phyloP scores from a whole-genome alignment of 2,797 vertebrate genomes.

The Jordanella pulchra region DNA sequence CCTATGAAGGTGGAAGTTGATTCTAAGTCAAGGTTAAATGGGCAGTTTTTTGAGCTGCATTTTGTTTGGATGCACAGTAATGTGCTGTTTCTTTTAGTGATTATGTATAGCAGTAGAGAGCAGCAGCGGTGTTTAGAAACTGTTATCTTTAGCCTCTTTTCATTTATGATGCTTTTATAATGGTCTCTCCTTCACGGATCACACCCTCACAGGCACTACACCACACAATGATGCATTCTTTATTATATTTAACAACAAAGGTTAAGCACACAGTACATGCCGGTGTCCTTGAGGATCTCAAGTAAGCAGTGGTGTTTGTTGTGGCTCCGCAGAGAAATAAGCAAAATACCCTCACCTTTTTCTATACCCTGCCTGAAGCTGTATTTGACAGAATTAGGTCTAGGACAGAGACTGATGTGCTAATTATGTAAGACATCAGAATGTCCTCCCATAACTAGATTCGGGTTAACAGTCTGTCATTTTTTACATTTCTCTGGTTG shows the following conservation, averaged over 20 bases:
- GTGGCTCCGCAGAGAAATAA: slow-evolving; percentile 24
- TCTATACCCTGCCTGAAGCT: slow-evolving; percentile 28
- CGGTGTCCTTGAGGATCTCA: slow-evolving; percentile 45
- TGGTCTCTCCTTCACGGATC: slow-evolving; percentile 68
- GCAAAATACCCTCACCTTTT: slow-evolving; percentile 23
- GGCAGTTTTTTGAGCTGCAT: slow-evolving; percentile 34
- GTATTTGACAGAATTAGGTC: slow-evolving; percentile 16
- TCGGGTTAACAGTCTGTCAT: not conserved
- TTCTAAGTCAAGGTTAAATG: slow-evolving; percentile 65
- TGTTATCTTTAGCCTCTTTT: slow-evolving; percentile 61
- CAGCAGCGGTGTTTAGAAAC: slow-evolving; percentile 51
- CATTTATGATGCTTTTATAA: slow-evolving; percentile 70
- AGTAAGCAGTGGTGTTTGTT: slow-evolving; percentile 18
- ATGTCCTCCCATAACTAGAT: slow-evolving; percentile 13
- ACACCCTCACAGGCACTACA: slow-evolving; percentile 53
- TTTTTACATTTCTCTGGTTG: not conserved
- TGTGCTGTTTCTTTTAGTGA: slow-evolving; percentile 49
- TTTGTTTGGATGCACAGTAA: slow-evolving; percentile 45
- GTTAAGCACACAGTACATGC: slow-evolving; percentile 54
- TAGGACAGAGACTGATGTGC: slow-evolving; percentile 4
- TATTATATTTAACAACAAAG: slow-evolving; percentile 61
- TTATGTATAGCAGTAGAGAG: slow-evolving; percentile 55
- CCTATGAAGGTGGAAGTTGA: slow-evolving; percentile 44
- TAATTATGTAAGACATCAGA: not conserved
- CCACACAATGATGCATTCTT: slow-evolving; percentile 48